These are phyloP conservation scores for Haliaeetus leucogaster DNA, from an alignment of 2,113 vertebrate genomes.

Conservation along the genomic window DNA sequence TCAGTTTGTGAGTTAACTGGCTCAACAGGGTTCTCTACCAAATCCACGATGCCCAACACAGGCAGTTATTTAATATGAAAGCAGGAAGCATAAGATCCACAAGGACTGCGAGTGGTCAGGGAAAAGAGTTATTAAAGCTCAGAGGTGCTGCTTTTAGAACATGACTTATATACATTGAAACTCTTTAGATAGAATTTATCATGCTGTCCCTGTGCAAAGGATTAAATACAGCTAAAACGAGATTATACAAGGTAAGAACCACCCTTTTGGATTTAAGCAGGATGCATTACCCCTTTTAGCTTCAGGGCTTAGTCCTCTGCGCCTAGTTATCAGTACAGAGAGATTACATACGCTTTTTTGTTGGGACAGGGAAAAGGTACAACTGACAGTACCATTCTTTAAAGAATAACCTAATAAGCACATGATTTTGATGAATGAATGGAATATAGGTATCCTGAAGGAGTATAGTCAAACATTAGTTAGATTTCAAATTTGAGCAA, in stretches of 20 bases:
- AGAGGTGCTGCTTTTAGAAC: neutral
- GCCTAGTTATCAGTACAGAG: neutral
- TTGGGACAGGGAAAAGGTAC: neutral
- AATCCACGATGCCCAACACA: rapidly evolving
- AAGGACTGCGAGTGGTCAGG: neutral
- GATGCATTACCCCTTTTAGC: neutral
- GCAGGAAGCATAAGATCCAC: neutral
- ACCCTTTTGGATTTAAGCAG: neutral
- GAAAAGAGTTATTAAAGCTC: neutral
- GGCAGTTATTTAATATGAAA: neutral
- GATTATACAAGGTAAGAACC: neutral
- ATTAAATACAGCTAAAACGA: neutral
- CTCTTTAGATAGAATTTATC: neutral
- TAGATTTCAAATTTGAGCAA: neutral
- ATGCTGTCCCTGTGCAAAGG: neutral
- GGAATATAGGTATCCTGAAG: neutral
- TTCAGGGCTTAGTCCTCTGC: neutral
- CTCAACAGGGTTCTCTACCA: neutral
- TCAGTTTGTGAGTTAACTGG: neutral
- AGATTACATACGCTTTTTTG: neutral
- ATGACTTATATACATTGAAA: neutral
- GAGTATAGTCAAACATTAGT: neutral
- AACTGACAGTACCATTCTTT: neutral
- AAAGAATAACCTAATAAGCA: neutral
- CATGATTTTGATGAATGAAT: neutral